phyloP scores from a whole-genome alignment of 2,113 vertebrate species.

The Pholis gunnellus region DNA sequence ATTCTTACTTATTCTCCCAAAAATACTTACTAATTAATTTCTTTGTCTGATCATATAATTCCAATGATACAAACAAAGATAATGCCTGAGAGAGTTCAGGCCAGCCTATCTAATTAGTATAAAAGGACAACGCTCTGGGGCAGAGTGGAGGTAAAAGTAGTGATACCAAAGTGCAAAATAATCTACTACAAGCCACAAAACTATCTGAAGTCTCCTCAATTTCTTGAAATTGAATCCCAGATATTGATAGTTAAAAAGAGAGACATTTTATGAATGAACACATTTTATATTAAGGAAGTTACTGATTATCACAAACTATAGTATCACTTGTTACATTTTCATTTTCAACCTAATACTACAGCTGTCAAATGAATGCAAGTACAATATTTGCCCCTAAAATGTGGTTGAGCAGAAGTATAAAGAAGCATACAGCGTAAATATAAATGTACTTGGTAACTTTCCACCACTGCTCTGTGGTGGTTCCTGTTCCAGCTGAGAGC shows the following conservation, averaged over 20 bases:
- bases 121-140: background rate
- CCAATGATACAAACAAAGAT: background rate
- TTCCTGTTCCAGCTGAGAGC: conserved; percentile 21
- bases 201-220: background rate
- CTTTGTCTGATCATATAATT: background rate
- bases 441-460: conserved; percentile 11
- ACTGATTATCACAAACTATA: background rate
- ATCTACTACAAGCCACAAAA: background rate
- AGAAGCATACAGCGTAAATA: background rate
- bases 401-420: background rate
- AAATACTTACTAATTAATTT: too few relatives aligned
- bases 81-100: background rate
- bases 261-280: background rate
- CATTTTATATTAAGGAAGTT: background rate
- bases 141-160: background rate
- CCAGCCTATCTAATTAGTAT: background rate
- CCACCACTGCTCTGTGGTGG: background rate
- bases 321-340: too few relatives aligned
- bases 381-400: background rate
- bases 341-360: too few relatives aligned
- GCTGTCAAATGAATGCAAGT: background rate
- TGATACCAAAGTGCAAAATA: background rate
- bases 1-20: background rate
- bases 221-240: background rate
- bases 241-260: background rate